Evolutionary conservation across 2,797 vertebrate genomes (phyloP), one percentile per base, ranked within the genome.

Genomic region (Rhinella marina): DNA sequence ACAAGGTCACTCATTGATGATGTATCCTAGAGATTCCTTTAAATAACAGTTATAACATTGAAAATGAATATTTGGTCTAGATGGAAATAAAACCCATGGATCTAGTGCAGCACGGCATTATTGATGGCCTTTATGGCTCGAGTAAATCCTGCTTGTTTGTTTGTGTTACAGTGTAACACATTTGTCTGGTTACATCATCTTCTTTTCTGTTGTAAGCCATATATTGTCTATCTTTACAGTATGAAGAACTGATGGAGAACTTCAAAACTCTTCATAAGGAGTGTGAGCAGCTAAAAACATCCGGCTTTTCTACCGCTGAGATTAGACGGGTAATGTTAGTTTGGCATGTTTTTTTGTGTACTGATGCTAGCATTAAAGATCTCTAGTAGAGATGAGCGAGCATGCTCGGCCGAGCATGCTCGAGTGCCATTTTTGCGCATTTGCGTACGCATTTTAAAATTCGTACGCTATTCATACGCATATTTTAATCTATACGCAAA

Each of bases 181-280:
- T 50, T 52, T 41, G 32, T 41, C 19, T 73, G 17, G 32, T 78
- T 56, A 12, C n/a, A 14, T 29, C 57, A 27, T 7, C 0, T n/a
- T 16, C 17, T 73, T n/a, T 61, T 72, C 50, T 73, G 68, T 7
- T 84, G 14, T 25, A 70, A 57, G 8, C 27, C 56, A 48, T 52
- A 6, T 77, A 19, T 91, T 91, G 41, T 41, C 41, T 90, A 73
- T 57, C 88, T 92, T 93, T 90, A 4, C 89, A 99, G 98, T 99
- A 99, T 94, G 98, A 98, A 94, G 98, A 99, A 89, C 93, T 98
- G 90, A 97, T 99, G 92, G 98, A 98, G 92, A 94, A 94, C 81
- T 99, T 99, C 93, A 99, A 99, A 95, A 96, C 92, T 14, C 95
- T 97, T 73, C 98, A 99, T 92, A 99, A 98, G 93, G 97, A 99